Evolutionary conservation across 2,113 vertebrate genomes (phyloP).

Genomic region (Smithornis capensis): DNA sequence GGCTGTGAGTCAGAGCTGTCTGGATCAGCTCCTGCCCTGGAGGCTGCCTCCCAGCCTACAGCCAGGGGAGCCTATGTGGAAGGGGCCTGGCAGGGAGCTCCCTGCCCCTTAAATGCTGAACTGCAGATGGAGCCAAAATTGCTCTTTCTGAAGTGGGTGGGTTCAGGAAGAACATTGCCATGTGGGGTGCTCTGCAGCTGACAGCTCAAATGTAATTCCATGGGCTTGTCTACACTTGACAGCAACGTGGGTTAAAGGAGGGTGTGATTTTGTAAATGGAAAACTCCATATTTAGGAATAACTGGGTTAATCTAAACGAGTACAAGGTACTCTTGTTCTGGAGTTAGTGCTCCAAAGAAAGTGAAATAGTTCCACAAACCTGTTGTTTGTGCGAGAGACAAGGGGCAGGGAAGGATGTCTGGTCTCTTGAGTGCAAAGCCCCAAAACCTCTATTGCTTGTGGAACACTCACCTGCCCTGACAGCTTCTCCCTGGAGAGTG

Average conservation of each 20-base stretch:
- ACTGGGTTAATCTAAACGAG: not conserved
- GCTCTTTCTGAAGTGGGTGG: not conserved
- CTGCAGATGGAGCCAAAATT: not conserved
- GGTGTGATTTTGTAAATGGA: constrained; percentile 38
- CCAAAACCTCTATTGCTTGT: not conserved
- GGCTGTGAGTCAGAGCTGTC: constrained; percentile 21
- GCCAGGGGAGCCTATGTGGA: not conserved
- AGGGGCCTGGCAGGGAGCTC: not conserved
- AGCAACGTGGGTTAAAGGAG: not conserved
- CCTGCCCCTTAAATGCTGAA: not conserved
- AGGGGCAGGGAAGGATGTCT: not conserved
- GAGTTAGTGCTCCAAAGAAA: not conserved
- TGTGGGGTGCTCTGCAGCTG: not conserved
- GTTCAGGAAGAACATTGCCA: not conserved
- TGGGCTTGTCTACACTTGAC: constrained; percentile 50
- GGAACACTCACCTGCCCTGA: not conserved
- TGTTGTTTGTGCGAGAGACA: not conserved
- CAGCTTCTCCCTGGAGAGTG: not conserved
- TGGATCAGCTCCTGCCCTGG: not conserved
- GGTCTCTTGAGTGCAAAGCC: not conserved
- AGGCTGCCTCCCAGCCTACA: not conserved
- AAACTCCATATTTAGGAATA: constrained; percentile 57
- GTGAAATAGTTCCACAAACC: not conserved
- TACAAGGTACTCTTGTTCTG: not conserved
- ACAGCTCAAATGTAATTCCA: not conserved